Percentiles rank a stretch among this genome's conserved stretches.
These are phyloP conservation scores for Poeciliopsis paucimaculata DNA, from an alignment of 2,797 vertebrate species.

Conservation along the genomic window DNA sequence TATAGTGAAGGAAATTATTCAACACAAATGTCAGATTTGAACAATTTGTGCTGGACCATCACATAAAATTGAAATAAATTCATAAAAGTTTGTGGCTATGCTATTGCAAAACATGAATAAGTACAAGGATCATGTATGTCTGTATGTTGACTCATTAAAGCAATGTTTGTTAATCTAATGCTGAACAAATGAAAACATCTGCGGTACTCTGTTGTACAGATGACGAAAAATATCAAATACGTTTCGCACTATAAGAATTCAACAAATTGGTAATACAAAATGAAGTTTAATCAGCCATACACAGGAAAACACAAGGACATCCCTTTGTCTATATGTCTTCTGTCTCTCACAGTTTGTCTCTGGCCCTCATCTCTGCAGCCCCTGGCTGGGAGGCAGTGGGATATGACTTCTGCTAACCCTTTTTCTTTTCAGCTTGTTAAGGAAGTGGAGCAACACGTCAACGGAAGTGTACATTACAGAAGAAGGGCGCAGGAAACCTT, in stretches of 20 bases:
- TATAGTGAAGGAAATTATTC: background rate
- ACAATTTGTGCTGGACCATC: background rate
- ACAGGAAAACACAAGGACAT: conserved; percentile 40
- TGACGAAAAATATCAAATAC: background rate
- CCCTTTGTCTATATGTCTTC: conserved; percentile 18
- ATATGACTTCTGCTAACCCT: conserved; percentile 55
- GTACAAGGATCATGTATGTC: background rate
- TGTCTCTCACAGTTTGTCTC: conserved; percentile 23
- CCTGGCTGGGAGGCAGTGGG: conserved; percentile 7
- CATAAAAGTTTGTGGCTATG: background rate
- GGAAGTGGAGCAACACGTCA: conserved; percentile 34
- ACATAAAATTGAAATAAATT: background rate
- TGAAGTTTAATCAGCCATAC: background rate
- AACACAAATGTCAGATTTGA: background rate
- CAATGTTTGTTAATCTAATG: background rate
- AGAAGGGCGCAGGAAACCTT: conserved; percentile 33
- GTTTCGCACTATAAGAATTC: background rate
- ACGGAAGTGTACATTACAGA: conserved; percentile 32
- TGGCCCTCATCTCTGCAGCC: conserved; percentile 17
- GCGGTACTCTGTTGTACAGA: background rate
- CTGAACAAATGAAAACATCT: background rate
- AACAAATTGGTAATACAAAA: background rate
- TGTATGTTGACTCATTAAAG: background rate
- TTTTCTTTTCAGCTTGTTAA: conserved; percentile 65
- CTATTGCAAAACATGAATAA: background rate